phyloP scores from a whole-genome alignment of 1,140 invertebrate species.

The Acromyrmex charruanus region DNA sequence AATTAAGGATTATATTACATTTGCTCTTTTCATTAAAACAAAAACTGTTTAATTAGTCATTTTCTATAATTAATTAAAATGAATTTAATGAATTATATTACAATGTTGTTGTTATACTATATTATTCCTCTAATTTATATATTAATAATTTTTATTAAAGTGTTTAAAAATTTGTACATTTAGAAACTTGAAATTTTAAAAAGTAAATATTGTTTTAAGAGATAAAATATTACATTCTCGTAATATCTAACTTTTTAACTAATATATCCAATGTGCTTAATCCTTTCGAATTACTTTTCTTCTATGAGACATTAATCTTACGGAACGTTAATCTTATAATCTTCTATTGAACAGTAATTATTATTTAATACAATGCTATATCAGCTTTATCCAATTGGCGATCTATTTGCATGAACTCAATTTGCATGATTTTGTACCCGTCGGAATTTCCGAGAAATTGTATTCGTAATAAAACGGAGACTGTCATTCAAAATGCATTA shows the following conservation, averaged over 20 bases:
- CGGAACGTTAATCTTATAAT: background rate
- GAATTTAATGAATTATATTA: background rate
- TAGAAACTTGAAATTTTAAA: background rate
- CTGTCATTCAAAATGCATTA: conserved; percentile 39
- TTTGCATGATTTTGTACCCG: background rate
- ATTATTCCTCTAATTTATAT: background rate
- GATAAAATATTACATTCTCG: background rate
- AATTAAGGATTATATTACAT: conserved; percentile 10
- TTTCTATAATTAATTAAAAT: conserved; percentile 10
- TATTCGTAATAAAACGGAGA: conserved; percentile 4
- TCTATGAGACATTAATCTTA: background rate
- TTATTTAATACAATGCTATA: background rate
- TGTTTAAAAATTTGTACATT: conserved; percentile 11
- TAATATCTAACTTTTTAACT: background rate
- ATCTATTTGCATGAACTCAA: conserved; percentile 36
- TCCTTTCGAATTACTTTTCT: conserved; percentile 8
- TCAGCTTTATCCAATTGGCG: background rate
- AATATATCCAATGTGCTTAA: background rate
- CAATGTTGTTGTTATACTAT: background rate
- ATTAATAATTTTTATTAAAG: conserved; percentile 4
- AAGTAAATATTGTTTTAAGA: background rate
- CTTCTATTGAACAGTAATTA: background rate
- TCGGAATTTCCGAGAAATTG: background rate
- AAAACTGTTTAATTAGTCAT: background rate
- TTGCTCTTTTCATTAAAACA: background rate